phyloP scores from a whole-genome alignment of 2,888 invertebrate species.

The Plebejus anna region DNA sequence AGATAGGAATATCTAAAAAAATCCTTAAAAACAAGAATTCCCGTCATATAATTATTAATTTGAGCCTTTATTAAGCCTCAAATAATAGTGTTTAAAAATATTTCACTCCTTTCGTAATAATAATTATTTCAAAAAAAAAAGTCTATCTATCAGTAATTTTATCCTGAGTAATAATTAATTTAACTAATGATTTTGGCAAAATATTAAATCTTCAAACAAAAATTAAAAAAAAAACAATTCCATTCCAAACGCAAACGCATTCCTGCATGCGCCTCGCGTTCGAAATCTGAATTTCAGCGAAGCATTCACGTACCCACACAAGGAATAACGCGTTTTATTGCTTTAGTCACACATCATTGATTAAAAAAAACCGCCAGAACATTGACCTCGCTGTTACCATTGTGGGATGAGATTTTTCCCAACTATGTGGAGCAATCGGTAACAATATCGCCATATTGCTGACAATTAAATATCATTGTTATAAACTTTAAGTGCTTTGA shows the following conservation, averaged over 20 bases:
- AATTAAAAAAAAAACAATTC: not conserved
- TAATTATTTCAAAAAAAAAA: no score
- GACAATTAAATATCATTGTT: constrained; percentile 27
- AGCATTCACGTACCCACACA: constrained; percentile 6
- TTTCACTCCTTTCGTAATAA: no score
- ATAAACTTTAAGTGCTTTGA: constrained; percentile 15
- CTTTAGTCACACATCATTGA: constrained; percentile 27
- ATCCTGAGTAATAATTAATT: no score
- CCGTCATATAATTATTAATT: not conserved
- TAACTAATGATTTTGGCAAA: no score
- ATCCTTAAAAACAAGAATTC: not conserved
- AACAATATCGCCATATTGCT: constrained; percentile 33
- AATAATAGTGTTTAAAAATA: no score
- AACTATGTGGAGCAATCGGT: constrained; percentile 58
- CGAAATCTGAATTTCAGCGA: constrained; percentile 20
- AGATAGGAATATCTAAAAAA: not conserved
- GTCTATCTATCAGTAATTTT: no score
- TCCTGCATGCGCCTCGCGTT: constrained; percentile 1
- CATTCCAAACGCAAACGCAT: constrained; percentile 3
- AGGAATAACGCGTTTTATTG: constrained; percentile 13
- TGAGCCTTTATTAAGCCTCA: no score
- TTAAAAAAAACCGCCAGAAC: constrained; percentile 39
- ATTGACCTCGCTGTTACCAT: constrained; percentile 58
- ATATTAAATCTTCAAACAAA: not conserved
- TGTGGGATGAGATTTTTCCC: constrained; percentile 57